Conservation (phyloP, 2,888 invertebrate species). For the Corbicula japonica region DNA sequence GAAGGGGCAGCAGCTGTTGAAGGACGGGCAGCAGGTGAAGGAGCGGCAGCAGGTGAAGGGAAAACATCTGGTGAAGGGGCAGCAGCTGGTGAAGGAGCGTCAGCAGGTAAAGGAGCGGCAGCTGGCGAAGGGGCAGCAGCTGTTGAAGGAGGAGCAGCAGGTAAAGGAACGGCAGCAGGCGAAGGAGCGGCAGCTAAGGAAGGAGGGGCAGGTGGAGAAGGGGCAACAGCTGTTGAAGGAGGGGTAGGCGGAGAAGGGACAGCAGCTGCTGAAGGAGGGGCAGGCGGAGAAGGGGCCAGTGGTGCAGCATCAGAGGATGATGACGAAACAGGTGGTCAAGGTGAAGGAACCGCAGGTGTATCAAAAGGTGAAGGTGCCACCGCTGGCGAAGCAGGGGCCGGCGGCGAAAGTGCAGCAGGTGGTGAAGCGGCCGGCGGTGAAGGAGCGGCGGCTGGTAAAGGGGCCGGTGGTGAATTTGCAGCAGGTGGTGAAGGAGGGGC, state of each 20-base stretch:
- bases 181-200: background rate
- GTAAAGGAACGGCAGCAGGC: background rate
- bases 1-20: background rate
- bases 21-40: background rate
- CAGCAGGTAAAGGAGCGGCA: background rate
- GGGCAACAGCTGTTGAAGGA: background rate
- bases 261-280: conserved; percentile 1
- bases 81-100: background rate
- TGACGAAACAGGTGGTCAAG: too few relatives aligned
- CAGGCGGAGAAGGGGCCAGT: background rate
- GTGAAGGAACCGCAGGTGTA: too few relatives aligned
- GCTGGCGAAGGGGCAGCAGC: background rate
- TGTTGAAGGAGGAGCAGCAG: background rate
- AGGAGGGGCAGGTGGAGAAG: background rate
- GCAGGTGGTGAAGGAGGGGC: background rate
- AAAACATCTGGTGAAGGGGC: background rate
- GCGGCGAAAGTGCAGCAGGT: background rate
- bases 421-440: background rate
- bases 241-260: background rate
- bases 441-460: conserved; percentile 1
- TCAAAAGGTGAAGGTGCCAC: too few relatives aligned
- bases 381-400: background rate
- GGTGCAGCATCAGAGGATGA: too few relatives aligned
- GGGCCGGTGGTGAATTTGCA: background rate
- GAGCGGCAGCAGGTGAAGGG: background rate